Evolutionary conservation across 2,888 invertebrate genomes (phyloP).

Genomic region (Xylocampa areola): DNA sequence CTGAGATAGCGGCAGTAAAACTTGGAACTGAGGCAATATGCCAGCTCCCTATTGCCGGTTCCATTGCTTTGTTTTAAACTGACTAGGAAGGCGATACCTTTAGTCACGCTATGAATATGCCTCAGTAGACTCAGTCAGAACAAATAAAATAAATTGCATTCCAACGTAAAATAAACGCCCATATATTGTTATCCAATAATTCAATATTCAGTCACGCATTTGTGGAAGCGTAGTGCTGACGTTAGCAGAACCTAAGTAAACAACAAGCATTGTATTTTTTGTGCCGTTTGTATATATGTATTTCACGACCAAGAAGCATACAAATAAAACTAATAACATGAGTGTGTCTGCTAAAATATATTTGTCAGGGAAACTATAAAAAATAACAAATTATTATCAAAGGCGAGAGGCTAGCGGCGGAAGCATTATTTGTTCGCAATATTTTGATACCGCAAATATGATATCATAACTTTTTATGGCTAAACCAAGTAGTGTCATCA

Average conservation of each 20-base stretch:
- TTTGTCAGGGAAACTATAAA: constrained; percentile 46
- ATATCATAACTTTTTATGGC: constrained; percentile 86
- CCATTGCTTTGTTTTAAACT: constrained; percentile 82
- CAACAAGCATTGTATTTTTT: constrained; percentile 38
- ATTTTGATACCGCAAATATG: constrained; percentile 82
- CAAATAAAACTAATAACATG: constrained; percentile 38
- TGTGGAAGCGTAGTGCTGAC: constrained; percentile 36
- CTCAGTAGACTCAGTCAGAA: constrained; percentile 24
- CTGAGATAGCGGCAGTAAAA: constrained; percentile 84
- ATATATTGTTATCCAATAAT: constrained; percentile 32
- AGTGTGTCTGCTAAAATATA: constrained; percentile 44
- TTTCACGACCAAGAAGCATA: constrained; percentile 23
- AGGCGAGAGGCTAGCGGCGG: constrained; percentile 59
- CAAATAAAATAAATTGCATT: constrained; percentile 26
- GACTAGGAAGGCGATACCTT: constrained; percentile 73
- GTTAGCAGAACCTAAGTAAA: constrained; percentile 29
- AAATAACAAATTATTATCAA: constrained; percentile 64
- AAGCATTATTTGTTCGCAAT: constrained; percentile 77
- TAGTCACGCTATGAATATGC: constrained; percentile 33
- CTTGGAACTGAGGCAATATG: constrained; percentile 83
- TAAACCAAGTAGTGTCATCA: constrained; percentile 85
- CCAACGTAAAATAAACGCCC: constrained; percentile 28
- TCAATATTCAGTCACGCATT: constrained; percentile 38
- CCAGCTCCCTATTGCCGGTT: constrained; percentile 80
- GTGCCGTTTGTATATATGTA: constrained; percentile 21